phyloP scores from a whole-genome alignment of 2,888 invertebrate genomes.

The Temnothorax ravouxi region DNA sequence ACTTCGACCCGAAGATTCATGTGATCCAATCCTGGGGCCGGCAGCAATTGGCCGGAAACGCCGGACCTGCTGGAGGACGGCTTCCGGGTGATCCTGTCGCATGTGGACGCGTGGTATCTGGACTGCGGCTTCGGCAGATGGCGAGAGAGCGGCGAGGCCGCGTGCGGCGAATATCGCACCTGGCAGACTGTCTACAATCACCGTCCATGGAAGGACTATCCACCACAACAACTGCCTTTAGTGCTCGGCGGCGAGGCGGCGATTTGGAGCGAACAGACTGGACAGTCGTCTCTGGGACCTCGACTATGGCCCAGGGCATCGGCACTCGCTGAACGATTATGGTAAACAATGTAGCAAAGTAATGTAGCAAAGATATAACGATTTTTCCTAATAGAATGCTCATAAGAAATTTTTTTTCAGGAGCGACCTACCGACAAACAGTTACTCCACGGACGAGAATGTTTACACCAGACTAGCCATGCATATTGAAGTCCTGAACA shows the following conservation, averaged over 20 bases:
- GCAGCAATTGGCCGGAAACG: conserved; percentile 93
- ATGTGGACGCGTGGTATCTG: conserved; percentile 96
- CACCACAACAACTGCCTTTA: conserved; percentile 81
- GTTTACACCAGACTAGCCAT: conserved; percentile 91
- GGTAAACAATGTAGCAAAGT: conserved; percentile 85
- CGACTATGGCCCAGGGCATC: conserved; percentile 94
- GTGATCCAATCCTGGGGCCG: conserved; percentile 94
- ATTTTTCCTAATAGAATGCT: background rate
- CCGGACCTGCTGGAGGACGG: conserved; percentile 92
- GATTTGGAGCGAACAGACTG: conserved; percentile 95
- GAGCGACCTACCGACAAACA: conserved; percentile 88
- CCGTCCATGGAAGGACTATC: conserved; percentile 90
- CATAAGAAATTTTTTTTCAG: conserved; percentile 69
- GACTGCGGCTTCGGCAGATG: conserved; percentile 96
- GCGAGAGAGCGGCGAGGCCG: conserved; percentile 94
- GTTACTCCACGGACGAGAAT: conserved; percentile 87
- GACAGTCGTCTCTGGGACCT: conserved; percentile 91
- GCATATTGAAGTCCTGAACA: conserved; percentile 89
- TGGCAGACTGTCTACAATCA: conserved; percentile 96
- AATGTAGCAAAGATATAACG: background rate
- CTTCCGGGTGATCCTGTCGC: conserved; percentile 92
- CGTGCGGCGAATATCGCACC: conserved; percentile 95
- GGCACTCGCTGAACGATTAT: conserved; percentile 93
- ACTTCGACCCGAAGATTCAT: conserved; percentile 91
- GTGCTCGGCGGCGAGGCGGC: conserved; percentile 93